A percentile compares a stretch with the other conserved stretches of the same genome.
phyloP scores from a whole-genome alignment of 2,888 invertebrate genomes.

The Corythucha ciliata region DNA sequence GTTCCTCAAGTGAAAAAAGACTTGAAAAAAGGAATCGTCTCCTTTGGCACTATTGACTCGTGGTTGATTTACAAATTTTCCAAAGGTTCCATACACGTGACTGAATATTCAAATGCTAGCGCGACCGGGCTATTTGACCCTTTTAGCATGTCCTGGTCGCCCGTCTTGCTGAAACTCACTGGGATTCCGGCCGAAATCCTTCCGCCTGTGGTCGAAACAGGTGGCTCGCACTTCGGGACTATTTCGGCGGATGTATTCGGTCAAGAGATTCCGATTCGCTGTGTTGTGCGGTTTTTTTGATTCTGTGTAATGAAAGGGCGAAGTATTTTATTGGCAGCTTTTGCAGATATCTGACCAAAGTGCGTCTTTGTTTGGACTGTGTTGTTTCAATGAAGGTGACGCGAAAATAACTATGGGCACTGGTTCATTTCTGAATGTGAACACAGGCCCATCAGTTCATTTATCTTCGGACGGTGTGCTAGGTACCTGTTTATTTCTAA shows the following conservation, averaged over 20 bases:
- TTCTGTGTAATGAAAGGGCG: neutral
- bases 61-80: slow-evolving; percentile 74
- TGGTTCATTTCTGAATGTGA: slow-evolving; percentile 78
- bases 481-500: neutral
- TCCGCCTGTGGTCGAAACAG: slow-evolving; percentile 71
- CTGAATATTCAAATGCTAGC: slow-evolving; percentile 84
- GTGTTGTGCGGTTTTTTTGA: slow-evolving; percentile 52
- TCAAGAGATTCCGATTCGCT: slow-evolving; percentile 62
- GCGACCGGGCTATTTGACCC: slow-evolving; percentile 91
- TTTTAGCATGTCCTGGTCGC: slow-evolving; percentile 77
- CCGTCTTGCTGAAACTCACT: slow-evolving; percentile 58
- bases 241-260: slow-evolving; percentile 62
- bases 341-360: slow-evolving; percentile 76
- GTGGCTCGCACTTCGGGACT: slow-evolving; percentile 60
- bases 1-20: slow-evolving; percentile 58
- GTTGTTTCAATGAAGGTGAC: slow-evolving; percentile 66
- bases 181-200: slow-evolving; percentile 64
- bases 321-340: neutral
- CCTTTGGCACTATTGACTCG: slow-evolving; percentile 84
- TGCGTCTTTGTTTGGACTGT: slow-evolving; percentile 79
- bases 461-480: slow-evolving; percentile 67
- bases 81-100: slow-evolving; percentile 54
- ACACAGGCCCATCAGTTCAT: slow-evolving; percentile 65
- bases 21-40: slow-evolving; percentile 52
- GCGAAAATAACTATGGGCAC: slow-evolving; percentile 86